Evolutionary conservation across 2,113 vertebrate genomes (phyloP).

Genomic region (Xiphias gladius): DNA sequence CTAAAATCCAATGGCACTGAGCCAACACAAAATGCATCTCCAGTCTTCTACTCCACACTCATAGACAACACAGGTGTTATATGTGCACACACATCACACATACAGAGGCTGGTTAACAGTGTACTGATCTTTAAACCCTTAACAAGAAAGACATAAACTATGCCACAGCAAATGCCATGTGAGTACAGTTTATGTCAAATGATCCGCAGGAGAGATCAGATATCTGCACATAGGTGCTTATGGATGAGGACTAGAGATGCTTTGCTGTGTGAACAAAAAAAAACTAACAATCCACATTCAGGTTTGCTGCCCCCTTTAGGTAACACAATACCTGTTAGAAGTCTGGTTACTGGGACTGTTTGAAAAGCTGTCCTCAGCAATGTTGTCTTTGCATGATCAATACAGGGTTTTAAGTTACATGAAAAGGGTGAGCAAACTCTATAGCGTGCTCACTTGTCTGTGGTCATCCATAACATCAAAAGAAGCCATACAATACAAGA

Average conservation of each 20-base stretch:
- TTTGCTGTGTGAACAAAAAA: conserved; percentile 61
- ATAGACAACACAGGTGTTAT: conserved; percentile 52
- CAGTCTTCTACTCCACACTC: conserved; percentile 63
- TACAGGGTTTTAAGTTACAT: conserved; percentile 65
- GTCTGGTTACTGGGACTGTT: conserved; percentile 43
- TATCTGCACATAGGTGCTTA: conserved; percentile 54
- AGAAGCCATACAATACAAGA: conserved; percentile 70
- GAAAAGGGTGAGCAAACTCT: conserved; percentile 78
- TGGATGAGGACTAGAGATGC: conserved; percentile 73
- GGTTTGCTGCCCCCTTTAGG: conserved; percentile 76
- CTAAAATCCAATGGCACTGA: conserved; percentile 54
- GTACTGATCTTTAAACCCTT: conserved; percentile 48
- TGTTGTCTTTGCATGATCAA: conserved; percentile 63
- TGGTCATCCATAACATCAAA: conserved; percentile 73
- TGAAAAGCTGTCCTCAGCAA: conserved; percentile 56
- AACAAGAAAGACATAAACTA: conserved; percentile 60
- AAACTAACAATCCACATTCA: conserved; percentile 53
- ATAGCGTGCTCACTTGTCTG: conserved; percentile 63
- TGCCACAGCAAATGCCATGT: conserved; percentile 43
- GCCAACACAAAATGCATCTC: conserved; percentile 68
- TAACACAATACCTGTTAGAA: conserved; percentile 63
- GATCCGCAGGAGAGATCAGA: conserved; percentile 48
- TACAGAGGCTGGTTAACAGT: conserved; percentile 49
- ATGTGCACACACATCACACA: conserved; percentile 60
- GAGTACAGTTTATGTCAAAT: conserved; percentile 56